These are phyloP conservation scores for Trachelus troglodyta DNA, from an alignment of 2,888 invertebrate genomes.

Conservation along the genomic window DNA sequence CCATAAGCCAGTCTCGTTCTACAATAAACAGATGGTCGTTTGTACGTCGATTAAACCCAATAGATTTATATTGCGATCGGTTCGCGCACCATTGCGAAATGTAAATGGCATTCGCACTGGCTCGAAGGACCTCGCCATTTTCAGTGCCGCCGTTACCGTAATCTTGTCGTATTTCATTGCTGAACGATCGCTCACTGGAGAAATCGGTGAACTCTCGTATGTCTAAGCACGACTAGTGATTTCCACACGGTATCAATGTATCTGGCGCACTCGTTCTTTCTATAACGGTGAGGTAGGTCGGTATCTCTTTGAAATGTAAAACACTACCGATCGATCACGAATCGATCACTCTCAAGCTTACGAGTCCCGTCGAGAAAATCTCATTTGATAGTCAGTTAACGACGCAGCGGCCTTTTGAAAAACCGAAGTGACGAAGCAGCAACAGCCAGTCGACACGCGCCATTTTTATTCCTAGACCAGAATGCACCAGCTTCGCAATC, in stretches of 20 bases:
- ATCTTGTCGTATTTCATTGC: neutral
- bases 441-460: neutral
- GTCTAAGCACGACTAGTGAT: neutral
- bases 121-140: constrained; percentile 47
- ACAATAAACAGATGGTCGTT: constrained; percentile 27
- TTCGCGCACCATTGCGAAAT: neutral
- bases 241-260: neutral
- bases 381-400: neutral
- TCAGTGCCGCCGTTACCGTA: constrained; percentile 13
- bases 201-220: neutral
- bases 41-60: constrained; percentile 39
- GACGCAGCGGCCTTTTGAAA: neutral
- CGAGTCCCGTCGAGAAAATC: neutral
- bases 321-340: neutral
- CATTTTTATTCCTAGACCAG: neutral
- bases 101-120: constrained; percentile 10
- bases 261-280: neutral
- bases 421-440: neutral
- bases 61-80: constrained; percentile 24
- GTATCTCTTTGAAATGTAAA: neutral
- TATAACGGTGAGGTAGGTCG: neutral
- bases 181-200: neutral
- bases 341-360: neutral
- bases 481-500: neutral
- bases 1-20: constrained; percentile 33